Base-by-base conservation (phyloP, 2,888 invertebrate species). In the Rhimphoctona megacephalus region DNA sequence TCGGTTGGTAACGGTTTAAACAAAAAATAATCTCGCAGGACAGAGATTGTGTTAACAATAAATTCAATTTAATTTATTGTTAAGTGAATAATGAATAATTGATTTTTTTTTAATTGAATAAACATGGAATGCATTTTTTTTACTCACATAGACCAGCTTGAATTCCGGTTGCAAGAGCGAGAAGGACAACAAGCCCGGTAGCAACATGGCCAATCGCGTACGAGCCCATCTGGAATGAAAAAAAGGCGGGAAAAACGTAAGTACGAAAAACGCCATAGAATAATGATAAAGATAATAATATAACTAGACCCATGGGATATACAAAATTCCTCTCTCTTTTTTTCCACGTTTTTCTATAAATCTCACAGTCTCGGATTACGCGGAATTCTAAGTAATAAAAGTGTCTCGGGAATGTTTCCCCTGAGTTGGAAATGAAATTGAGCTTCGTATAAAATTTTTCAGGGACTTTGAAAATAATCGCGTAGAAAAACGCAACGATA, bases 151-250 rank as follows among this genome's bases (percentile, higher is more conserved):
- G 72, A 52, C 77, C 85, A 70, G 88, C 88, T 33, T 91, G 89
- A 87, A 91, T 88, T 87, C 90, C 92, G 81, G 91, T 90, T 83
- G 92, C 88, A 73, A 93, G 85, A 73, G 91, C 90, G 85, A 93
- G 88, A 70, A 87, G 43, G 70, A 94, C 85, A 81, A 93, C 87
- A 85, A 92, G 87, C 87, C 91, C 92, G 87, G 90, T 89, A 88
- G 91, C 89, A 86, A 90, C 83, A 87, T 88, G 88, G 87, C 91
- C 88, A 85, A 90, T 90, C 85, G 90, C 84, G 73, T 88, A 90
- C 89, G 92, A 92, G 90, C 92, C 92, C 94, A 94, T 94, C 94
- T 94, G 92, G 69, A 93, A 94, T 86, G 88, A 73, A 89, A 89
- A 83, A 91, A 87, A 87, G 74, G 64, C 87, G 39, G 78, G 70